A percentile compares a stretch with the other conserved stretches of the same genome.
Evolutionary conservation across 2,113 vertebrate genomes (phyloP).

Genomic region (Prinia subflava): DNA sequence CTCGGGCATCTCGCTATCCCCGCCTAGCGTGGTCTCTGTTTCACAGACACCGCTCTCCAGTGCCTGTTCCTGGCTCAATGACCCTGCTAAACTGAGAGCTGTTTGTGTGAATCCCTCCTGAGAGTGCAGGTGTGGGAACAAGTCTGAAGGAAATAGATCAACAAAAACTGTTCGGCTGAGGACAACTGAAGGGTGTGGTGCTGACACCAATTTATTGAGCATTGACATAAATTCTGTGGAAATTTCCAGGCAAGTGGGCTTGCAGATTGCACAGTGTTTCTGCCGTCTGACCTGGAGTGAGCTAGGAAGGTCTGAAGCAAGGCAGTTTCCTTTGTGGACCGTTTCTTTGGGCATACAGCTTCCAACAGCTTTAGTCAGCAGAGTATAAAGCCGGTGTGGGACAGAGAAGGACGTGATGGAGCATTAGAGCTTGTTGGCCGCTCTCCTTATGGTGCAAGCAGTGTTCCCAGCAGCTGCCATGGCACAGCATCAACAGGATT

Average conservation of each 20-base stretch:
- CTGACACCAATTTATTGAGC: neutral
- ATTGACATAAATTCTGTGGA: neutral
- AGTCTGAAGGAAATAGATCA: neutral
- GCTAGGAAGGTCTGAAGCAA: neutral
- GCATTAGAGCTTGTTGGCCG: fast-evolving
- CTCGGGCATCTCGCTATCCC: neutral
- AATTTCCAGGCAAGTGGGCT: neutral
- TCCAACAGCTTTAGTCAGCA: neutral
- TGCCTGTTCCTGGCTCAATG: neutral
- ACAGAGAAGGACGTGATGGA: neutral
- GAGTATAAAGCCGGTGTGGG: neutral
- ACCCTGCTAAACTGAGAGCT: neutral
- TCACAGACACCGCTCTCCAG: neutral
- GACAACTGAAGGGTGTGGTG: neutral
- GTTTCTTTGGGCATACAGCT: neutral
- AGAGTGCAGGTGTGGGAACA: neutral
- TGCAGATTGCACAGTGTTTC: fast-evolving
- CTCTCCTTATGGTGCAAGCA: fast-evolving
- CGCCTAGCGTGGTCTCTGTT: fast-evolving
- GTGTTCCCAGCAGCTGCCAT: neutral
- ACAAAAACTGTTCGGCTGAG: neutral
- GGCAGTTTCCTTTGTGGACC: neutral
- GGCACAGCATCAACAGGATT: neutral
- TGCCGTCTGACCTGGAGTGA: neutral
- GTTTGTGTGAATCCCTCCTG: neutral